Evolutionary conservation across 2,888 invertebrate species (phyloP).

Genomic region (Mesodorylaimus sp.): DNA sequence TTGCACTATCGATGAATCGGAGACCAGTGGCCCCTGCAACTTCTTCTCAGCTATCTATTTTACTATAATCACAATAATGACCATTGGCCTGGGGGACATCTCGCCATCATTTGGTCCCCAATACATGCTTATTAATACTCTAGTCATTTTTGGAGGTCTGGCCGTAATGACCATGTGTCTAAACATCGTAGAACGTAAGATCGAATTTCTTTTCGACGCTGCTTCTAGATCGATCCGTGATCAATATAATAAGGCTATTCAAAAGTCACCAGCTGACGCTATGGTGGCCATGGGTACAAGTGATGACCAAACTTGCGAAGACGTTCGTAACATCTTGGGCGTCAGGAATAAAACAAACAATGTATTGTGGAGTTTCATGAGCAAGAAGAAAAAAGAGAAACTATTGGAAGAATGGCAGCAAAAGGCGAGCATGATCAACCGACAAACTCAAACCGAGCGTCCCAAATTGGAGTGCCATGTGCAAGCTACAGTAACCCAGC

Average conservation of each 20-base stretch:
- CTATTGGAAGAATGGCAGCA: not conserved
- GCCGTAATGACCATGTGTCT: not conserved
- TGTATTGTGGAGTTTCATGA: not conserved
- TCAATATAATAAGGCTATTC: not conserved
- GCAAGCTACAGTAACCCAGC: too few species aligned
- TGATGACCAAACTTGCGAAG: not conserved
- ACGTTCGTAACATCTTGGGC: not conserved
- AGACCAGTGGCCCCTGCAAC: not conserved
- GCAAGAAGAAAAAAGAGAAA: not conserved
- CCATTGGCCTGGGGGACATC: not conserved
- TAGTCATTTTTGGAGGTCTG: not conserved
- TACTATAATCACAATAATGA: not conserved
- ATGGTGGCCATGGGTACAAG: not conserved
- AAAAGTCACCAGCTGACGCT: not conserved
- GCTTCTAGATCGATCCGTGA: not conserved
- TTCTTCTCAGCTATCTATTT: not conserved
- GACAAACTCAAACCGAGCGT: not conserved
- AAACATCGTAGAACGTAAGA: not conserved
- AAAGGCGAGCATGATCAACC: not conserved
- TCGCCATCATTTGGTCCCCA: not conserved
- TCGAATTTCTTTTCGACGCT: not conserved
- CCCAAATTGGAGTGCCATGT: too few species aligned
- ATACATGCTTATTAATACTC: not conserved
- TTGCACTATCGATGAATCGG: not conserved
- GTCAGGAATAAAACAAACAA: not conserved